phyloP scores from a whole-genome alignment of 2,888 invertebrate genomes.

The Orchesella flavescens region DNA sequence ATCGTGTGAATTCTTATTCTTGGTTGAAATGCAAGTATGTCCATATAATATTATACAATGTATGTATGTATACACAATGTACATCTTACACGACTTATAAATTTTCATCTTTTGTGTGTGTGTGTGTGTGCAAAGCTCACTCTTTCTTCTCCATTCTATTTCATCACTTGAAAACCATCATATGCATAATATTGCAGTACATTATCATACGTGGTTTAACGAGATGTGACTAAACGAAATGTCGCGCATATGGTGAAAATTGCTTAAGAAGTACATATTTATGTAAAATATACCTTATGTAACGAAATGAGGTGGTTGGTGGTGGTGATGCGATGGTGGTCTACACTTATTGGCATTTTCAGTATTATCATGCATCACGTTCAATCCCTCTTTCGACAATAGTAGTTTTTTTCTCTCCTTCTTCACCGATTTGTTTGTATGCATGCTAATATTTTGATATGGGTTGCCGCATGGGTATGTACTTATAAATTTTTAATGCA shows the following conservation, averaged over 20 bases:
- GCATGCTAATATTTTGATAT: too few species aligned
- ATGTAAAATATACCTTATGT: conserved; percentile 7
- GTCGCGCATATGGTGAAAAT: conserved; percentile 17
- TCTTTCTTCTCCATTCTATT: background rate
- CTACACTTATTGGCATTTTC: background rate
- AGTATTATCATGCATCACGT: background rate
- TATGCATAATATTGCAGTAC: conserved; percentile 12
- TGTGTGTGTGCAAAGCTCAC: too few species aligned
- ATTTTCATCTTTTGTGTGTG: background rate
- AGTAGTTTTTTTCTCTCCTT: too few species aligned
- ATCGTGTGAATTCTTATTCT: conserved; percentile 47
- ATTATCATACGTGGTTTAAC: conserved; percentile 52
- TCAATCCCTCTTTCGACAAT: too few species aligned
- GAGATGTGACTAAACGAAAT: conserved; percentile 53
- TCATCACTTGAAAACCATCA: conserved; percentile 1
- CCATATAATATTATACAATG: background rate
- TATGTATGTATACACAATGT: background rate
- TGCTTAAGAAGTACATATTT: conserved; percentile 6
- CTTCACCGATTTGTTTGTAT: too few species aligned
- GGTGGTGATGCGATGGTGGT: background rate
- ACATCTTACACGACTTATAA: background rate
- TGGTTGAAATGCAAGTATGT: conserved; percentile 24
- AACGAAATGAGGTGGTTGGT: background rate
- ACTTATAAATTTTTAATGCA: too few species aligned
- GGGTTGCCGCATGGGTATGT: too few species aligned